Evolutionary conservation across 2,797 vertebrate species (phyloP).

Genomic region (Helicolenus hilgendorfi): DNA sequence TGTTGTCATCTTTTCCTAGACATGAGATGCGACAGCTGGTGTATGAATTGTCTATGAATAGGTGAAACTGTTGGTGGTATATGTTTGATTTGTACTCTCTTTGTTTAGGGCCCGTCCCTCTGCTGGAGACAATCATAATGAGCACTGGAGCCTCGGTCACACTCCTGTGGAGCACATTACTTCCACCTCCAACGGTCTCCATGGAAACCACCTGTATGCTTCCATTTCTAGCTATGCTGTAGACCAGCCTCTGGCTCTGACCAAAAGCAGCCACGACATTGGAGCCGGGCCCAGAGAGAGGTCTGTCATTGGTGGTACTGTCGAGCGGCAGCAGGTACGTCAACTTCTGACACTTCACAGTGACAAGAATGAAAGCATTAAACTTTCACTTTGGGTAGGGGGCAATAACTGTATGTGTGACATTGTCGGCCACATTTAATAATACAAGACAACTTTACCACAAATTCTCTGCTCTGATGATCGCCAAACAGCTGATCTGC

Average conservation of each 20-base stretch:
- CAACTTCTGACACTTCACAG: not conserved
- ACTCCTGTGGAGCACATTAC: slow-evolving; percentile 93
- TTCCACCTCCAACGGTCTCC: slow-evolving; percentile 92
- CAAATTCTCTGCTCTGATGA: too few species aligned
- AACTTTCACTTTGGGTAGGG: too few species aligned
- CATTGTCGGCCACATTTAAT: too few species aligned
- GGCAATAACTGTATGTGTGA: too few species aligned
- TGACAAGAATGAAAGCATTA: not conserved
- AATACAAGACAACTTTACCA: too few species aligned
- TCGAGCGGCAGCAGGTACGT: slow-evolving; percentile 95
- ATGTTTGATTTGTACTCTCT: slow-evolving; percentile 26
- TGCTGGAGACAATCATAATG: slow-evolving; percentile 94
- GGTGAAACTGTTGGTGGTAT: slow-evolving; percentile 2
- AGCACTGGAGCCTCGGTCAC: slow-evolving; percentile 93
- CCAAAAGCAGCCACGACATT: slow-evolving; percentile 93
- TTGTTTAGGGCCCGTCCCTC: slow-evolving; percentile 91
- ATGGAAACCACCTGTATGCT: slow-evolving; percentile 91
- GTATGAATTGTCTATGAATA: not conserved
- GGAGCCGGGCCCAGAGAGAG: slow-evolving; percentile 76
- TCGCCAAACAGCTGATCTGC: too few species aligned
- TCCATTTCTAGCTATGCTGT: slow-evolving; percentile 92
- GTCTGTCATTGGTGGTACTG: slow-evolving; percentile 79
- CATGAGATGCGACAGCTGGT: not conserved
- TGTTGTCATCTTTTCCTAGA: not conserved
- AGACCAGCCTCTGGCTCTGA: slow-evolving; percentile 96